phyloP scores from a whole-genome alignment of 2,797 vertebrate species.

The Leuciscus waleckii region DNA sequence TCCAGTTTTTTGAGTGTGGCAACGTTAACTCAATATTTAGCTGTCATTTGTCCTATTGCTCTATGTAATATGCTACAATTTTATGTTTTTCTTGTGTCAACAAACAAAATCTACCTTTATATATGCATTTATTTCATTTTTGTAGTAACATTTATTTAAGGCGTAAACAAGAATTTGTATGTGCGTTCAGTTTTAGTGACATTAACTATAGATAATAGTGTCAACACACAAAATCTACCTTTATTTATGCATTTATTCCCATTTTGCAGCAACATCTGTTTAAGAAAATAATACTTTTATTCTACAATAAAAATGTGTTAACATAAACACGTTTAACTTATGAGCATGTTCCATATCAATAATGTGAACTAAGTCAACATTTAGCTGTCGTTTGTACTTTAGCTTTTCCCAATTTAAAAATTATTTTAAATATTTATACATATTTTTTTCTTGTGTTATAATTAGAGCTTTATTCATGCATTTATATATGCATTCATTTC shows the following conservation, averaged over 20 bases:
- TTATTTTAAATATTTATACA: not conserved
- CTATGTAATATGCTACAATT: not conserved
- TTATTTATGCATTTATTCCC: not conserved
- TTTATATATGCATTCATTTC: not conserved
- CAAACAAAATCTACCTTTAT: not conserved
- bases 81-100: not conserved
- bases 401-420: not conserved
- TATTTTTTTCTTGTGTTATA: not conserved
- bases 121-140: not conserved
- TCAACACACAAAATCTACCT: not conserved
- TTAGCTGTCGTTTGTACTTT: not conserved
- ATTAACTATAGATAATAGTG: no score
- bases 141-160: not conserved
- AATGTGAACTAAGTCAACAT: not conserved
- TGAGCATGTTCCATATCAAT: not conserved
- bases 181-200: not conserved
- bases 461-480: not conserved
- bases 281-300: not conserved
- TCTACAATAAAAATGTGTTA: no score
- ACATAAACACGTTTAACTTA: not conserved
- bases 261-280: not conserved
- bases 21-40: not conserved
- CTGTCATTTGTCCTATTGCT: not conserved
- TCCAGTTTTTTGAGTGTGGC: not conserved
- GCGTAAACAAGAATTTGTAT: not conserved